phyloP scores from a whole-genome alignment of 2,113 vertebrate genomes.

The Spheniscus mendiculus region DNA sequence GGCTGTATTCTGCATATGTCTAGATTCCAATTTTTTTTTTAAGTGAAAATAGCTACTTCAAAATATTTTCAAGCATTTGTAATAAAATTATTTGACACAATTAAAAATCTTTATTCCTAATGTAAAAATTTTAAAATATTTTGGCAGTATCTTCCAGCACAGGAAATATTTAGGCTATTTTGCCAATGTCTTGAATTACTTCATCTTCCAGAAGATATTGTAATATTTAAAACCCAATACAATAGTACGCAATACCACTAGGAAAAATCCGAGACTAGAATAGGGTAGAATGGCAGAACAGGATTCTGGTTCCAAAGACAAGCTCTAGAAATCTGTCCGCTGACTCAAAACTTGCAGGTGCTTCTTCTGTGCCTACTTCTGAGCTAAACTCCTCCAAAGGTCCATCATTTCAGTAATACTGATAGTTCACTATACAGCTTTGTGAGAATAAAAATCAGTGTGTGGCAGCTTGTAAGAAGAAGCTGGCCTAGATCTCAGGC shows the following conservation, averaged over 20 bases:
- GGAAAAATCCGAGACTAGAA: neutral
- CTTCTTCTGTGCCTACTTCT: neutral
- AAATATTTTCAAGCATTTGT: neutral
- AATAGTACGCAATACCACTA: neutral
- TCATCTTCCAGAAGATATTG: neutral
- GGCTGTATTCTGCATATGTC: neutral
- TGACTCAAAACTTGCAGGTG: neutral
- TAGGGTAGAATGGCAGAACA: neutral
- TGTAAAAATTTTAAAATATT: neutral
- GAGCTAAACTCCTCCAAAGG: neutral
- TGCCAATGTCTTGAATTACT: neutral
- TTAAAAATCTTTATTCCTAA: neutral
- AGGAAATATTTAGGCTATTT: neutral
- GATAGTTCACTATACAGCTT: neutral
- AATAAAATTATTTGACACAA: neutral
- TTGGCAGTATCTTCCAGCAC: neutral
- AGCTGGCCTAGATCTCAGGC: neutral
- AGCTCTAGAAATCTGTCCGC: neutral
- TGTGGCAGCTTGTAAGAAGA: neutral
- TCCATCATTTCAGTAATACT: neutral
- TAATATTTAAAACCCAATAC: neutral
- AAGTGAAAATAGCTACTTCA: neutral
- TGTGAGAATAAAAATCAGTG: neutral
- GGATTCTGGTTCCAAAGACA: neutral
- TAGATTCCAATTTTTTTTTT: neutral